Conservation (phyloP, 2,797 vertebrate genomes). For the Oreonectes daqikongensis region DNA sequence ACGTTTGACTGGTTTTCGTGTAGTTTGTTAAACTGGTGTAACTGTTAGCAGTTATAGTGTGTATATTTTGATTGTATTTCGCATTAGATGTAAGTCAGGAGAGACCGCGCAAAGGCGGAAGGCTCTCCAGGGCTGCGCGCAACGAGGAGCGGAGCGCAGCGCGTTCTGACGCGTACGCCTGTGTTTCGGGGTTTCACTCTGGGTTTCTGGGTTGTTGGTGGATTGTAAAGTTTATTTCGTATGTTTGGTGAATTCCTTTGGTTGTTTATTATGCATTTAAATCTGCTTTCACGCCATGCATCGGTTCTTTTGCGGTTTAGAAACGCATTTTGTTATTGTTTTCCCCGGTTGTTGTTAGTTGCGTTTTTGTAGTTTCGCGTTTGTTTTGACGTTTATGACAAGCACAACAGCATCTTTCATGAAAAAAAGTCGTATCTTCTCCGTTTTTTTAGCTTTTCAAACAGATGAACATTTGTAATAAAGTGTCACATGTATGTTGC, state of each 20-base stretch:
- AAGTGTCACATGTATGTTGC: not conserved
- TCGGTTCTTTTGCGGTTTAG: conserved; percentile 77
- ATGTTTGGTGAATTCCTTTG: conserved; percentile 51
- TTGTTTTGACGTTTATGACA: not conserved
- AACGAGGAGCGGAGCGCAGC: conserved; percentile 78
- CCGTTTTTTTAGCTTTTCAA: conserved; percentile 83
- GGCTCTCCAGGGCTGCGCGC: conserved; percentile 79
- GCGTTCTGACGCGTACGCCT: conserved; percentile 49
- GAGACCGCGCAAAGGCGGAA: conserved; percentile 84
- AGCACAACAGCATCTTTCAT: not conserved
- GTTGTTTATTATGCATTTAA: conserved; percentile 69
- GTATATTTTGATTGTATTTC: conserved; percentile 15
- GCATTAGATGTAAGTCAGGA: conserved; percentile 61
- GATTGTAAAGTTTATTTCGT: conserved; percentile 43
- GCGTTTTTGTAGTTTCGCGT: not conserved
- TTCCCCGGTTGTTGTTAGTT: not conserved
- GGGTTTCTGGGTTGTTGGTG: not conserved
- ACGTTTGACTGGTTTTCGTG: conserved; percentile 23
- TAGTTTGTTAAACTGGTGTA: conserved; percentile 11
- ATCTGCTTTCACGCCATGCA: conserved; percentile 71
- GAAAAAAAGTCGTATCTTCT: conserved; percentile 59
- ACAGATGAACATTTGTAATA: not conserved
- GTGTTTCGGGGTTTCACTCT: not conserved
- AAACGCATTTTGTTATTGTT: conserved; percentile 74
- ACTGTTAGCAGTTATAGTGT: conserved; percentile 50